Conservation (phyloP, 2,113 vertebrate genomes). For the Dendrocopos noguchii region DNA sequence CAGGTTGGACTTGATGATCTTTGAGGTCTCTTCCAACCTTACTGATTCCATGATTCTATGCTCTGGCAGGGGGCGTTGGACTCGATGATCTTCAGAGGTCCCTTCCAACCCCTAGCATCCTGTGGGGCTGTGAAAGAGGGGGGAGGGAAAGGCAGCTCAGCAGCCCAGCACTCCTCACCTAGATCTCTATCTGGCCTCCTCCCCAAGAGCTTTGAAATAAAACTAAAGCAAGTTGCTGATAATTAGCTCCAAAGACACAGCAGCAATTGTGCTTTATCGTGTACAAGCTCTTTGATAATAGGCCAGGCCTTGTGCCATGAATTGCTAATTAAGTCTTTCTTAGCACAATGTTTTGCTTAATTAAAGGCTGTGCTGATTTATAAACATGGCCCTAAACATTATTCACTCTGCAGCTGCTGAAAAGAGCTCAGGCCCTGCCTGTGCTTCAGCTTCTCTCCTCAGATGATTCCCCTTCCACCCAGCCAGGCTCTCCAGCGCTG, state of each 20-base stretch:
- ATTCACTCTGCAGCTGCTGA: constrained; percentile 62
- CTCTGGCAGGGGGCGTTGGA: too few species aligned
- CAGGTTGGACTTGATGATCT: too few species aligned
- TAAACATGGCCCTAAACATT: constrained; percentile 67
- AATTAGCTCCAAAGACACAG: constrained; percentile 76
- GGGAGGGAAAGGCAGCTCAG: neutral
- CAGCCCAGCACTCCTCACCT: neutral
- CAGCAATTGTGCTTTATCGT: constrained; percentile 65
- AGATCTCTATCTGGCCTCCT: constrained; percentile 45
- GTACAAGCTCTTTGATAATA: constrained; percentile 73
- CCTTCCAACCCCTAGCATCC: too few species aligned
- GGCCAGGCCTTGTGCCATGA: constrained; percentile 68
- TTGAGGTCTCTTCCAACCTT: too few species aligned
- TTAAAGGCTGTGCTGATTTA: constrained; percentile 81
- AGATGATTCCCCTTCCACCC: constrained; percentile 67
- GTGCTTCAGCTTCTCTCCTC: constrained; percentile 44
- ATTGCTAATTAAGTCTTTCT: constrained; percentile 78
- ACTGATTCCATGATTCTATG: too few species aligned
- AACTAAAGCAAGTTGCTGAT: constrained; percentile 65
- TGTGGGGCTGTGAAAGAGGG: neutral
- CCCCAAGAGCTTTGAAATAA: constrained; percentile 46
- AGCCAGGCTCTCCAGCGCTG: constrained; percentile 41
- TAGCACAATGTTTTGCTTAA: constrained; percentile 82
- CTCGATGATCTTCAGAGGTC: too few species aligned
- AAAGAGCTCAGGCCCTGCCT: constrained; percentile 47